A percentile compares a stretch with the other conserved stretches of the same genome.
phyloP scores from a whole-genome alignment of 2,797 vertebrate species.

The Aplochiton taeniatus region DNA sequence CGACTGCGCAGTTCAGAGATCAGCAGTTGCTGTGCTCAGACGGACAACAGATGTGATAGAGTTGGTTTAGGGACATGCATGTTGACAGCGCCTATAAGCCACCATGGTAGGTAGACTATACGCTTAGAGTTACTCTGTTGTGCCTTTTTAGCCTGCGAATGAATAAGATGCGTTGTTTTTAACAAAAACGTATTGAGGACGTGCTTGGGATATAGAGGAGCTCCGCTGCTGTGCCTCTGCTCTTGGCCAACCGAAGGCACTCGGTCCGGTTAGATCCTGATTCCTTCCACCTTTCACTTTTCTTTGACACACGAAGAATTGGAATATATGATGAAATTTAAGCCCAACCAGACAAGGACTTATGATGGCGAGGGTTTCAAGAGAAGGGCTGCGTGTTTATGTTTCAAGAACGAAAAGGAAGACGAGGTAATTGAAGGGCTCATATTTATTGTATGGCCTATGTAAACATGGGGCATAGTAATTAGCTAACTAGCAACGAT shows the following conservation, averaged over 20 bases:
- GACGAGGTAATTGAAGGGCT: conserved; percentile 83
- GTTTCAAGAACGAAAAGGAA: conserved; percentile 87
- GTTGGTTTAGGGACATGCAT: conserved; percentile 38
- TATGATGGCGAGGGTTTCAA: conserved; percentile 95
- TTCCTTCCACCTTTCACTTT: conserved; percentile 7
- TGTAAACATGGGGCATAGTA: no score
- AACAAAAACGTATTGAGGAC: conserved; percentile 24
- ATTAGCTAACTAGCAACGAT: no score
- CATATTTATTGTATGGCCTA: background rate
- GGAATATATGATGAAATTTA: conserved; percentile 93
- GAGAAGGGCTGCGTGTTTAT: conserved; percentile 91
- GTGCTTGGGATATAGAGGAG: background rate
- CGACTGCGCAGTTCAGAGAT: conserved; percentile 47
- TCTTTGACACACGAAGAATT: conserved; percentile 8
- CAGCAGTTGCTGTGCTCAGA: conserved; percentile 35
- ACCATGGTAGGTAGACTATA: conserved; percentile 25
- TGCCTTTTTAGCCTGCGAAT: conserved; percentile 21
- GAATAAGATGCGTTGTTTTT: conserved; percentile 18
- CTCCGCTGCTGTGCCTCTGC: background rate
- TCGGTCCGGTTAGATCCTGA: conserved; percentile 4
- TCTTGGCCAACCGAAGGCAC: background rate
- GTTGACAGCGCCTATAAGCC: conserved; percentile 45
- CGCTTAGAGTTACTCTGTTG: conserved; percentile 18
- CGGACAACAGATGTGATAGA: conserved; percentile 29
- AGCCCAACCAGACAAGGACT: conserved; percentile 95